A percentile compares a stretch with the other conserved stretches of the same genome.
Evolutionary conservation across 2,888 invertebrate genomes (phyloP).

Genomic region (Empis stercorea): DNA sequence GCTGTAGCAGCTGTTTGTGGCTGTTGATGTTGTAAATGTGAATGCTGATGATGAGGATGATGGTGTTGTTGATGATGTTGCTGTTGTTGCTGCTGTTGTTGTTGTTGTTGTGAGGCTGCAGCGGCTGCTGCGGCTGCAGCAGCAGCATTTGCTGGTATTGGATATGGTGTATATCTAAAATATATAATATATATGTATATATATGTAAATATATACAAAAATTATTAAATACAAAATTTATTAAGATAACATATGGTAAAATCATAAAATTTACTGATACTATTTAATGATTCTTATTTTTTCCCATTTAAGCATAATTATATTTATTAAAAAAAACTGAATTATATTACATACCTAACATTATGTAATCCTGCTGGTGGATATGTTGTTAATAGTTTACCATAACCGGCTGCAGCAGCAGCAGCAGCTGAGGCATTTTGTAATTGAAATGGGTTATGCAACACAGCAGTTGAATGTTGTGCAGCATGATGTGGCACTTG

Average conservation of each 20-base stretch:
- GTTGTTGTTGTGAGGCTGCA: constrained; percentile 23
- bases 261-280: too few species aligned
- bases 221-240: too few species aligned
- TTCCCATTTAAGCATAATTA: too few species aligned
- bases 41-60: constrained; percentile 19
- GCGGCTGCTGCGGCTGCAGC: constrained; percentile 41
- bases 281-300: too few species aligned
- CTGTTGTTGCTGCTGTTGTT: constrained; percentile 25
- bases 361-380: constrained; percentile 40
- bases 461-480: constrained; percentile 38
- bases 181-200: too few species aligned
- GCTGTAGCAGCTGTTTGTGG: constrained; percentile 20
- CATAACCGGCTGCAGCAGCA: constrained; percentile 46
- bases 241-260: too few species aligned
- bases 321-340: too few species aligned
- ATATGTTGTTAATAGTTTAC: constrained; percentile 51
- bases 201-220: too few species aligned
- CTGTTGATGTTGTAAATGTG: constrained; percentile 29
- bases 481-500: constrained; percentile 25
- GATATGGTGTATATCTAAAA: constrained; percentile 51
- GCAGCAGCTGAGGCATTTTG: constrained; percentile 48
- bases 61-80: constrained; percentile 21
- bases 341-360: constrained; percentile 29
- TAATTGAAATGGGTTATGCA: constrained; percentile 39
- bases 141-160: constrained; percentile 42